Conservation (phyloP, 2,797 vertebrate species). For the Echeneis naucrates region DNA sequence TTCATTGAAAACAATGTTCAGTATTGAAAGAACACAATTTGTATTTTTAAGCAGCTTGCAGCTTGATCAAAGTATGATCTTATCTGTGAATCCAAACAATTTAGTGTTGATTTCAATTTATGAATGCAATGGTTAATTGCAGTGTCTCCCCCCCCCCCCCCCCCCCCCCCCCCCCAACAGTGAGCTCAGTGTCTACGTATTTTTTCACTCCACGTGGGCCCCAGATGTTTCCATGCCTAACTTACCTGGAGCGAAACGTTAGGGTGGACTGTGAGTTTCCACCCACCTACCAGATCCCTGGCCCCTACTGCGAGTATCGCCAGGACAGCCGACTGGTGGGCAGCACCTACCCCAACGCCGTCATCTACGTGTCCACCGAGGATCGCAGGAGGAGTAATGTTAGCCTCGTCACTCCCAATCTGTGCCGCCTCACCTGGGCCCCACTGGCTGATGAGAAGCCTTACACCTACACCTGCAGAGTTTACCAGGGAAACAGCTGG, state of each 20-base stretch:
- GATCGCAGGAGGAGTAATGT: constrained; percentile 84
- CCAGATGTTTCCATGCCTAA: constrained; percentile 87
- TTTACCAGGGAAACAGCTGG: constrained; percentile 83
- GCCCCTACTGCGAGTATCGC: constrained; percentile 86
- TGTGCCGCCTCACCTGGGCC: constrained; percentile 87
- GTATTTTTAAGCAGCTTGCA: background rate
- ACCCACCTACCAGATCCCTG: constrained; percentile 76
- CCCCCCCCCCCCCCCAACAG: no score
- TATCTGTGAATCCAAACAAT: background rate
- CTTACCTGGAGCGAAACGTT: constrained; percentile 84
- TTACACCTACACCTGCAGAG: constrained; percentile 87
- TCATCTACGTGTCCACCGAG: constrained; percentile 78
- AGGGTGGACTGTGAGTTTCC: constrained; percentile 87
- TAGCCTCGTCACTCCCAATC: constrained; percentile 78
- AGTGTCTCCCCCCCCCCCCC: no score
- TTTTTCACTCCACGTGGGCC: constrained; percentile 84
- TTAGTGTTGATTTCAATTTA: background rate
- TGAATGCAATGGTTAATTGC: background rate
- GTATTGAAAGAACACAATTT: background rate
- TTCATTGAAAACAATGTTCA: background rate
- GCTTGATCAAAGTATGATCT: no score
- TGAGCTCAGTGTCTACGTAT: constrained; percentile 70
- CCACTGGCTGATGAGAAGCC: constrained; percentile 84
- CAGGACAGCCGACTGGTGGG: constrained; percentile 87
- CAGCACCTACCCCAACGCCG: constrained; percentile 82